phyloP scores from a whole-genome alignment of 2,113 vertebrate genomes.

The Lipophrys pholis region DNA sequence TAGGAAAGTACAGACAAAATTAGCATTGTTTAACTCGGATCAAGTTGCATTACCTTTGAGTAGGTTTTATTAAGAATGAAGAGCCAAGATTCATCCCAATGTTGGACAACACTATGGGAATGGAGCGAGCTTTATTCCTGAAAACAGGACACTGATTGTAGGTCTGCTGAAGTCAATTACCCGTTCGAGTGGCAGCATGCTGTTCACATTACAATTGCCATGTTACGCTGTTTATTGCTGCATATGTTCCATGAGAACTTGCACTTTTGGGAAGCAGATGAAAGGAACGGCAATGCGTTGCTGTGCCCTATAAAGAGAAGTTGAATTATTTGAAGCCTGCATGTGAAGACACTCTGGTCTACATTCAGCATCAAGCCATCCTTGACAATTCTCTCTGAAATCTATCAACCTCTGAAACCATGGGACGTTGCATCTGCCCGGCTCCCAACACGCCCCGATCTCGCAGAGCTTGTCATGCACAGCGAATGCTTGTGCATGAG shows the following conservation, averaged over 20 bases:
- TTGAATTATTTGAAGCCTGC: slow-evolving; percentile 55
- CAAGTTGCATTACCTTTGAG: slow-evolving; percentile 7
- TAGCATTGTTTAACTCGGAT: slow-evolving; percentile 22
- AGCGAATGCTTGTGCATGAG: slow-evolving; percentile 4
- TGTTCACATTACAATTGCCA: slow-evolving; percentile 70
- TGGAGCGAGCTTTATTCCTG: slow-evolving; percentile 29
- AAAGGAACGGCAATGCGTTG: slow-evolving; percentile 61
- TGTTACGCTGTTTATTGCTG: slow-evolving; percentile 63
- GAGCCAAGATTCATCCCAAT: slow-evolving; percentile 20
- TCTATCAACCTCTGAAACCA: slow-evolving; percentile 50
- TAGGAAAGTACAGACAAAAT: background rate
- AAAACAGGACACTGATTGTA: slow-evolving; percentile 62
- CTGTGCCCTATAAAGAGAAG: slow-evolving; percentile 52
- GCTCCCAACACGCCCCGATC: slow-evolving; percentile 24
- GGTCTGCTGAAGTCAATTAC: slow-evolving; percentile 73
- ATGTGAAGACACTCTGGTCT: slow-evolving; percentile 54
- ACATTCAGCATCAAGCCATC: slow-evolving; percentile 59
- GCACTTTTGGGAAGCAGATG: slow-evolving; percentile 65
- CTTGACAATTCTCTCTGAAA: slow-evolving; percentile 59
- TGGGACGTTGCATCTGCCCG: slow-evolving; percentile 27
- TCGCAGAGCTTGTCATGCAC: slow-evolving; percentile 43
- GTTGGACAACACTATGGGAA: slow-evolving; percentile 40
- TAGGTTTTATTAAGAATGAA: slow-evolving; percentile 2
- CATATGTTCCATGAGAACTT: slow-evolving; percentile 69
- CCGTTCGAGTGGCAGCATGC: slow-evolving; percentile 69